A percentile compares a stretch with the other conserved stretches of the same genome.
phyloP scores from a whole-genome alignment of 2,888 invertebrate genomes.

The Apodemia zela region DNA sequence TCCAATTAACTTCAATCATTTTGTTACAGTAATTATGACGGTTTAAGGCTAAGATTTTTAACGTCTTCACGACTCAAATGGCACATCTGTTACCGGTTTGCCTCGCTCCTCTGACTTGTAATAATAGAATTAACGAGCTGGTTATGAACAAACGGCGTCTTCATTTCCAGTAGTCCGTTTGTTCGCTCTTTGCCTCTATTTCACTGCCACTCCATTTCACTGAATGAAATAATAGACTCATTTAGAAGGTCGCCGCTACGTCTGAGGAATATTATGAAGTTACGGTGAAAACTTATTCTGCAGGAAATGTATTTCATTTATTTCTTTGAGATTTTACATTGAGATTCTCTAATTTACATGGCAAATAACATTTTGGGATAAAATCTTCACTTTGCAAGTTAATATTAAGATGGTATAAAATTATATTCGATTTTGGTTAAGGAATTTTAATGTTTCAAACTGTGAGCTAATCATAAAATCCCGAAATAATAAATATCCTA shows the following conservation, averaged over 20 bases:
- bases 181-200: slow-evolving; percentile 67
- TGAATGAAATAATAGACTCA: slow-evolving; percentile 70
- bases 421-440: too few relatives aligned
- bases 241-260: slow-evolving; percentile 56
- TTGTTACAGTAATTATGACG: slow-evolving; percentile 24
- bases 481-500: too few relatives aligned
- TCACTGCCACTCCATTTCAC: slow-evolving; percentile 74
- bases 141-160: slow-evolving; percentile 79
- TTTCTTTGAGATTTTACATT: slow-evolving; percentile 10
- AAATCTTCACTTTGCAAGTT: background rate
- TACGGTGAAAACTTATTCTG: slow-evolving; percentile 47
- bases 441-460: too few relatives aligned
- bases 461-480: too few relatives aligned
- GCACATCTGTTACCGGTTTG: slow-evolving; percentile 73
- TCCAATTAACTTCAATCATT: slow-evolving; percentile 9
- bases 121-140: slow-evolving; percentile 79
- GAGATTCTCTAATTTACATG: slow-evolving; percentile 5
- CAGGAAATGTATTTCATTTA: slow-evolving; percentile 23
- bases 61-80: slow-evolving; percentile 56
- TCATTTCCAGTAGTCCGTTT: slow-evolving; percentile 73
- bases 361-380: background rate
- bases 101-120: slow-evolving; percentile 72
- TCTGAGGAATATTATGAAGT: slow-evolving; percentile 58
- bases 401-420: too few relatives aligned
- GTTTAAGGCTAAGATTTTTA: slow-evolving; percentile 35